A percentile compares a stretch with the other conserved stretches of the same genome.
phyloP scores from a whole-genome alignment of 2,797 vertebrate genomes.

The Lophotriccus pileatus region DNA sequence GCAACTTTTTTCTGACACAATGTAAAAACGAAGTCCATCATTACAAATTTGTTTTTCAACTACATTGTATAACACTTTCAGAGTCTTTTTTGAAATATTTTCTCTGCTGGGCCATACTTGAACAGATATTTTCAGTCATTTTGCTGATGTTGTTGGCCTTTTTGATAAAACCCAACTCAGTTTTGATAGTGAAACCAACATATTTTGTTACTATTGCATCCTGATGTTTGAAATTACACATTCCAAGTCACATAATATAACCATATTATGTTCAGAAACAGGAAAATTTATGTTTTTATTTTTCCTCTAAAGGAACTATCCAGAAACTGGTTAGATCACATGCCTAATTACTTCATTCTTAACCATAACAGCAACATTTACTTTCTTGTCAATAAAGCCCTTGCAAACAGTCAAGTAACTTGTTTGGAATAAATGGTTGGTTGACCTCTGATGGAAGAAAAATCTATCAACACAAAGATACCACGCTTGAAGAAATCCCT shows the following conservation, averaged over 20 bases:
- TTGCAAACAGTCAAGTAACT: background rate
- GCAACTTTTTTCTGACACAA: background rate
- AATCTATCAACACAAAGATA: background rate
- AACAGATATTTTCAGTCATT: background rate
- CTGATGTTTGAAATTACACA: background rate
- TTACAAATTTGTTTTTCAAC: background rate
- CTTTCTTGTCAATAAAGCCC: background rate
- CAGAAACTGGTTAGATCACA: background rate
- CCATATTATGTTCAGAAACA: background rate
- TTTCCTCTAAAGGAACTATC: background rate
- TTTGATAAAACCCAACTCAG: background rate
- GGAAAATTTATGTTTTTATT: background rate
- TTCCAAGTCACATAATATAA: background rate
- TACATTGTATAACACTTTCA: background rate
- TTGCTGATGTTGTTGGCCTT: background rate
- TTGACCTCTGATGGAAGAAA: background rate
- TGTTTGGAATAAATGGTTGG: background rate
- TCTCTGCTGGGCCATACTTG: background rate
- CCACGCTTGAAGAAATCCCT: background rate
- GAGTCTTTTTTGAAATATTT: background rate
- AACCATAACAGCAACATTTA: background rate
- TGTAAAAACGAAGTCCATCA: background rate
- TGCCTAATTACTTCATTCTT: background rate
- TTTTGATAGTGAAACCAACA: background rate
- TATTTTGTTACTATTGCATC: background rate